phyloP scores from a whole-genome alignment of 2,888 invertebrate genomes.

The Athetis lepigone region DNA sequence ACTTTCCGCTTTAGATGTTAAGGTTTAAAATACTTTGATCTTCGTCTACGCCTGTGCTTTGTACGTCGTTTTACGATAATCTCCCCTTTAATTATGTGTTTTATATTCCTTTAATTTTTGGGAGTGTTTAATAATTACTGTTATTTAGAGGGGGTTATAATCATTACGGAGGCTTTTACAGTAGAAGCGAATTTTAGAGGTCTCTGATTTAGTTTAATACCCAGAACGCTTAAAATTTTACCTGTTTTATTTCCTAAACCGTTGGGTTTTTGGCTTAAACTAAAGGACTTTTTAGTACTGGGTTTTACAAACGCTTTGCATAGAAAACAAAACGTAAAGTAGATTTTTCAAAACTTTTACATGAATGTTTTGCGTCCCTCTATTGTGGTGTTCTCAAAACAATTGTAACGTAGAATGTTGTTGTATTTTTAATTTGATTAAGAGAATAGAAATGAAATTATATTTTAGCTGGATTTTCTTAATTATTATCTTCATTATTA shows the following conservation, averaged over 20 bases:
- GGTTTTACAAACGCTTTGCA: constrained; percentile 32
- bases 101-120: constrained; percentile 59
- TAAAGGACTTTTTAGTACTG: constrained; percentile 9
- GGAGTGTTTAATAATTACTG: constrained; percentile 55
- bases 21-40: constrained; percentile 61
- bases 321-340: constrained; percentile 22
- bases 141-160: constrained; percentile 56
- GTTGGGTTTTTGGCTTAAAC: constrained; percentile 27
- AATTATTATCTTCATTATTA: too few relatives aligned
- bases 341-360: constrained; percentile 5
- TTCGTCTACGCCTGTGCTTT: constrained; percentile 41
- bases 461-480: background rate
- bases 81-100: constrained; percentile 61
- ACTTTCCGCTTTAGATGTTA: constrained; percentile 60
- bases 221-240: constrained; percentile 19
- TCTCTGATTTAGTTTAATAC: constrained; percentile 40
- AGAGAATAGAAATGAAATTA: too few relatives aligned
- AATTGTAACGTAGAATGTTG: background rate
- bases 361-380: background rate
- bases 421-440: background rate
- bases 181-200: constrained; percentile 43
- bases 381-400: background rate
- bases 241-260: constrained; percentile 16
- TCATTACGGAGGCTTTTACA: constrained; percentile 45
- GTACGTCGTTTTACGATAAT: constrained; percentile 56